Evolutionary conservation across 2,888 invertebrate genomes (phyloP), one percentile per base, ranked within the genome.

Genomic region (Campaea margaritaria): DNA sequence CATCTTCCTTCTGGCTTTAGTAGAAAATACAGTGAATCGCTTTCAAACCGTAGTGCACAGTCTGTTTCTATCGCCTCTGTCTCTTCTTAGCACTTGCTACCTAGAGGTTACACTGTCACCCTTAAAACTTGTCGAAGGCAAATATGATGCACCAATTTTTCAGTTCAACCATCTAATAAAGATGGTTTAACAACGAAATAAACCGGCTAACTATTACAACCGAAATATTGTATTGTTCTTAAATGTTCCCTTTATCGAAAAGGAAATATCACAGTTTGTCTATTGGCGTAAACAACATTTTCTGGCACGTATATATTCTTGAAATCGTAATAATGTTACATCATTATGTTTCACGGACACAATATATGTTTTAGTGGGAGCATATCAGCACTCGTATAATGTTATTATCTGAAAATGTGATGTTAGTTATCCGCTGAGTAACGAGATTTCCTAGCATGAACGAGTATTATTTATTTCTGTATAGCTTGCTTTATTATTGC

Each of bases 381-480:
- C 49, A 53, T 61, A 62, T 59, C 61, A 57, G 50, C 61, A 59
- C 58, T 61, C 48, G 55, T 59, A 43, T 57, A 54, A 55, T 57
- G 42, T 49, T 63, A 60, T 57, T 62, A 55, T 54, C 48, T 56
- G 55, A 69, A 63, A 68, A 73, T 73, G 38, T 52, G 50, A 45
- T 53, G 53, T 48, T 47, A 72, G 58, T 68, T 74, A 72, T 70
- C 72, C 71, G 83, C 85, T 79, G 83, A 83, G 83, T 89, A 91
- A 92, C 91, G 91, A 92, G 91, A 92, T 92, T 92, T 91, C 87
- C 89, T 90, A 90, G 91, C 91, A 91, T 91, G 91, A 89, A 89
- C 87, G 83, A 60, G 28, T 84, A 63, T 64, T 67, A 50, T 65
- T 62, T 64, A 60, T 65, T 53, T 64, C 58, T 68, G 64, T 68